Conservation (phyloP, 2,888 invertebrate genomes). For the Dioctria linearis region DNA sequence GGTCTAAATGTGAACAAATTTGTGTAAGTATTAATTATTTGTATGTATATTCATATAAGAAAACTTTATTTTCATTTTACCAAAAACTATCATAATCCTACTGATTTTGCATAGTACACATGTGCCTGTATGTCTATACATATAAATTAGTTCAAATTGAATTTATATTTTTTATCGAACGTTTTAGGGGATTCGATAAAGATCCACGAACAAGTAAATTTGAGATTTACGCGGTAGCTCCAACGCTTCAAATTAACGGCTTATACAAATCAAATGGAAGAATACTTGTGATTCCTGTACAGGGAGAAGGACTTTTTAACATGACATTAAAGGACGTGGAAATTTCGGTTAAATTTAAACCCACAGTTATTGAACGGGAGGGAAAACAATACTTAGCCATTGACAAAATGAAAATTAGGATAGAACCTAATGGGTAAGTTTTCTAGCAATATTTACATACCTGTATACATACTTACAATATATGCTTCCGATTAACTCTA, state of each 20-base stretch:
- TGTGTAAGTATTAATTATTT: slow-evolving; percentile 64
- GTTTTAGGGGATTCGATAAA: slow-evolving; percentile 53
- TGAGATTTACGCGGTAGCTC: slow-evolving; percentile 41
- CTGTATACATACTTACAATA: no score
- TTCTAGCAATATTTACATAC: not conserved
- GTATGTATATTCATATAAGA: not conserved
- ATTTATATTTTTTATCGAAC: not conserved
- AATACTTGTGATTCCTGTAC: slow-evolving; percentile 64
- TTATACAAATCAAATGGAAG: slow-evolving; percentile 63
- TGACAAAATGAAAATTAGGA: slow-evolving; percentile 32
- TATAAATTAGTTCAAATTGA: no score
- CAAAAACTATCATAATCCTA: not conserved
- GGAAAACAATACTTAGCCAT: slow-evolving; percentile 45
- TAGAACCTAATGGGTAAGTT: slow-evolving; percentile 28
- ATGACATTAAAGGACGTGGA: slow-evolving; percentile 55
- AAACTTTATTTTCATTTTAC: slow-evolving; percentile 1
- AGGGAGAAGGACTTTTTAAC: slow-evolving; percentile 61
- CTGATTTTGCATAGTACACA: no score
- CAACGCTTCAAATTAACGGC: slow-evolving; percentile 47
- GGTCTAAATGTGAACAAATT: slow-evolving; percentile 65
- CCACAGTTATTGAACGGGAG: slow-evolving; percentile 49
- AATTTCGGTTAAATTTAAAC: slow-evolving; percentile 53
- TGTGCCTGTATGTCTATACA: no score
- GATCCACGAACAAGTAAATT: slow-evolving; percentile 53
- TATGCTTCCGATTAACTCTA: no score